phyloP scores from a whole-genome alignment of 2,888 invertebrate species.

The Acleris sparsana region DNA sequence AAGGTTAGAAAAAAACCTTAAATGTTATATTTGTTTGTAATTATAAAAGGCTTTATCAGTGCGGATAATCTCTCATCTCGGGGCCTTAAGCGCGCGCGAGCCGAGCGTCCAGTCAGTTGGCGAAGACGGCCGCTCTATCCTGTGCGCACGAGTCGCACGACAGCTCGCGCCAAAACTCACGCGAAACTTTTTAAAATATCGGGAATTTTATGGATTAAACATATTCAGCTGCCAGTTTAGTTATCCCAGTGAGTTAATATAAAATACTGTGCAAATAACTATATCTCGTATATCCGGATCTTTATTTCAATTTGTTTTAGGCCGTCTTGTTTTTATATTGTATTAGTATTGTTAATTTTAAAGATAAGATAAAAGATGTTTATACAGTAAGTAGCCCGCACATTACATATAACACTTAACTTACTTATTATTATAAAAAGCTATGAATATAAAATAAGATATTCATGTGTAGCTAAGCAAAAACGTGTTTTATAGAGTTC shows the following conservation, averaged over 20 bases:
- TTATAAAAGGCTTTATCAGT: conserved; percentile 32
- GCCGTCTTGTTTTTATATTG: too few species aligned
- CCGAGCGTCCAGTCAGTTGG: conserved; percentile 8
- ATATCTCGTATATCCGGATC: background rate
- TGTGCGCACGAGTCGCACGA: conserved; percentile 15
- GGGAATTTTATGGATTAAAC: background rate
- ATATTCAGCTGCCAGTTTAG: background rate
- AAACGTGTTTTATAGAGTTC: too few species aligned
- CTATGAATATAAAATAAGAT: too few species aligned
- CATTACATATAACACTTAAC: too few species aligned
- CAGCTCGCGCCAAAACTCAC: conserved; percentile 2
- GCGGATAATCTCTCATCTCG: conserved; percentile 33
- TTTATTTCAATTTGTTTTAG: too few species aligned
- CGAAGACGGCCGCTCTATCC: conserved; percentile 9
- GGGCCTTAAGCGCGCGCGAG: conserved; percentile 18
- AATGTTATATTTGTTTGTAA: conserved; percentile 35
- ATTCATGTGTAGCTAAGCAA: too few species aligned
- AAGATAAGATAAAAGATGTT: too few species aligned
- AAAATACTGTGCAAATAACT: background rate
- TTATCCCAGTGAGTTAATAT: background rate
- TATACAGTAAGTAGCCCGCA: too few species aligned
- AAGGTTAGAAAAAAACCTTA: conserved; percentile 22
- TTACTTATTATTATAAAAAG: too few species aligned
- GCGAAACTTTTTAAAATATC: conserved; percentile 11
- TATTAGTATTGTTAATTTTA: too few species aligned